These are phyloP conservation scores for Drosophila murphyi DNA, from an alignment of 1,140 invertebrate genomes.

Conservation along the genomic window DNA sequence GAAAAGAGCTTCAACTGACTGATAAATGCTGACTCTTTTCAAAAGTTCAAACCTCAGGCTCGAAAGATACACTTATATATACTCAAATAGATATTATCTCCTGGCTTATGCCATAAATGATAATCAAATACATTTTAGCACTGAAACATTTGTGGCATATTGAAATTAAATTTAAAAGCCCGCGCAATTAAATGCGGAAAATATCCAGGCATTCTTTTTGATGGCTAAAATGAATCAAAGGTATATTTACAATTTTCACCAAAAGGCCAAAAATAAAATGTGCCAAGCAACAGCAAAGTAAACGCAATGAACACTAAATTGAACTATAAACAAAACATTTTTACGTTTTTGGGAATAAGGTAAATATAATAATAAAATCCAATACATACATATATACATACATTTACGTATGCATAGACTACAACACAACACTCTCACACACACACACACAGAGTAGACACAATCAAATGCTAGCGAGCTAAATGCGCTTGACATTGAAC, in stretches of 20 bases:
- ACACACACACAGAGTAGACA: neutral
- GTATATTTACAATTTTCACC: conserved; percentile 14
- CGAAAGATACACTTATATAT: no score
- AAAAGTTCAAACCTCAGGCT: no score
- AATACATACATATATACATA: conserved; percentile 6
- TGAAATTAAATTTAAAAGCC: no score
- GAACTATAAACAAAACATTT: conserved; percentile 61
- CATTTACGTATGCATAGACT: neutral
- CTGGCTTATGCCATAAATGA: no score
- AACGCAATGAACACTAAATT: conserved; percentile 56
- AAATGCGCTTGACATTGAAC: conserved; percentile 84
- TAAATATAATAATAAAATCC: conserved; percentile 53
- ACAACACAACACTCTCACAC: neutral
- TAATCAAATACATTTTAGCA: no score
- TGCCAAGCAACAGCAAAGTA: conserved; percentile 11
- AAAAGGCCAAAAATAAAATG: conserved; percentile 11
- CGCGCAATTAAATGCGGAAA: no score
- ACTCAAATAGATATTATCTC: no score
- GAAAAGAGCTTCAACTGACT: no score
- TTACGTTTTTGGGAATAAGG: conserved; percentile 50
- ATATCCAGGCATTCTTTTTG: no score
- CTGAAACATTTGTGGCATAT: no score
- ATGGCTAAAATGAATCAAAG: conserved; percentile 27
- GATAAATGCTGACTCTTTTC: no score
- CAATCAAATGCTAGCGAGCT: conserved; percentile 45